Evolutionary conservation across 2,113 vertebrate species (phyloP).

Genomic region (Dipodomys merriami): DNA sequence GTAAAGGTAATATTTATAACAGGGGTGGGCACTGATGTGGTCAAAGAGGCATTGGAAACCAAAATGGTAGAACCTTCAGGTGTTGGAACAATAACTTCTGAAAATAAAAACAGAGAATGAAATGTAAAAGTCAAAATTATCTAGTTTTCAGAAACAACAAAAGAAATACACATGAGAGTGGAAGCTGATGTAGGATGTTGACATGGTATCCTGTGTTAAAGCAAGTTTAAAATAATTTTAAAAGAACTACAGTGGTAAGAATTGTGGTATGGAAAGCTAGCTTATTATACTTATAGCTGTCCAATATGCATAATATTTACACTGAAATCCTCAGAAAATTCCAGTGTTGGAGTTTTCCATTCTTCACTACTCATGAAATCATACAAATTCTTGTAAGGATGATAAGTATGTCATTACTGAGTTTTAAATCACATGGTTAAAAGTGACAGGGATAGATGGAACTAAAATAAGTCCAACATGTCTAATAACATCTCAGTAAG

Average conservation of each 20-base stretch:
- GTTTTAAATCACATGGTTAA: slow-evolving; percentile 48
- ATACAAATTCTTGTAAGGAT: slow-evolving; percentile 34
- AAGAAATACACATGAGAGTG: slow-evolving; percentile 71
- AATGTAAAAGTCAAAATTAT: slow-evolving; percentile 79
- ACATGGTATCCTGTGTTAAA: slow-evolving; percentile 60
- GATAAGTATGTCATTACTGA: slow-evolving; percentile 43
- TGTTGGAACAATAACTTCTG: slow-evolving; percentile 84
- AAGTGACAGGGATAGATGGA: slow-evolving; percentile 31
- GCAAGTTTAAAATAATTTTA: slow-evolving; percentile 64
- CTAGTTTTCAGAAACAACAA: slow-evolving; percentile 77
- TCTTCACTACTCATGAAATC: slow-evolving; percentile 13
- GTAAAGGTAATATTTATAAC: slow-evolving; percentile 84
- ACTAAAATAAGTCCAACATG: slow-evolving; percentile 33
- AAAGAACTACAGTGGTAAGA: slow-evolving; percentile 52
- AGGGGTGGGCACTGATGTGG: slow-evolving; percentile 80
- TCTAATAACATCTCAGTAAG: slow-evolving; percentile 28
- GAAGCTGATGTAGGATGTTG: slow-evolving; percentile 70
- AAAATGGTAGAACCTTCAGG: slow-evolving; percentile 81
- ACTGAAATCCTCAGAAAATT: slow-evolving; percentile 54
- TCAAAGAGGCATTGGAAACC: slow-evolving; percentile 81
- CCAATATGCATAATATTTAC: neutral
- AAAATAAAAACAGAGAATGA: slow-evolving; percentile 81
- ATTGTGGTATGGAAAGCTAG: slow-evolving; percentile 20
- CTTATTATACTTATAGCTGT: slow-evolving; percentile 2
- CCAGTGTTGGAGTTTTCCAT: slow-evolving; percentile 28